Conservation (phyloP, 2,888 invertebrate genomes). For the Dinocampus coccinellae region DNA sequence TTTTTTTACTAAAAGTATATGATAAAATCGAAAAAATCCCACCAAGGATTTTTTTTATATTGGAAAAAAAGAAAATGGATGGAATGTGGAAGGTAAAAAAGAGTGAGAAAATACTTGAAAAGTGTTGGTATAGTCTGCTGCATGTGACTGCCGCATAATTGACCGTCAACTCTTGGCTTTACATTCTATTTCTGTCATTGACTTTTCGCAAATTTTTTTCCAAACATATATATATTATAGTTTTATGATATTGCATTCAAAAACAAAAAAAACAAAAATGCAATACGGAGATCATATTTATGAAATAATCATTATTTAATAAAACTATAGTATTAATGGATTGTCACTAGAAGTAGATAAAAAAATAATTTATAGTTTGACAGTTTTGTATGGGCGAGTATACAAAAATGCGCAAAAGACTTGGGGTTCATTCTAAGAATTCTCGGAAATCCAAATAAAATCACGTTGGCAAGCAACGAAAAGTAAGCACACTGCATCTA, state of each 20-base stretch:
- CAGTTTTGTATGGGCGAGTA: neutral
- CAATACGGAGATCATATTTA: neutral
- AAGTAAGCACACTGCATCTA: neutral
- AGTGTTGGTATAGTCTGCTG: conserved; percentile 20
- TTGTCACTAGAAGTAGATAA: neutral
- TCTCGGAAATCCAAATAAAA: conserved; percentile 27
- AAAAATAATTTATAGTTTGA: neutral
- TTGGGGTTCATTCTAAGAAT: neutral
- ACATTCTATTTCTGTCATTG: conserved; percentile 39
- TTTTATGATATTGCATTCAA: neutral
- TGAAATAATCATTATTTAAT: neutral
- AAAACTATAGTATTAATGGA: neutral
- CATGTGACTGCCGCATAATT: conserved; percentile 46
- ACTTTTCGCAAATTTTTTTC: conserved; percentile 7
- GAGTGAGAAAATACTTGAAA: neutral
- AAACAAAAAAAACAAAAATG: too few relatives aligned
- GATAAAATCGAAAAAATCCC: neutral
- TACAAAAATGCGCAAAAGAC: neutral
- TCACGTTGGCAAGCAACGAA: conserved; percentile 18
- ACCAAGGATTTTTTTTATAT: neutral
- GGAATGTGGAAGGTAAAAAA: neutral
- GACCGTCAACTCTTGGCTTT: conserved; percentile 35
- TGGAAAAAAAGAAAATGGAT: neutral
- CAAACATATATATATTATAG: neutral
- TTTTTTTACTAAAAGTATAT: neutral